Evolutionary conservation across 2,888 invertebrate species (phyloP), one percentile per base, ranked within the genome.

Genomic region (Apotomis turbidana): DNA sequence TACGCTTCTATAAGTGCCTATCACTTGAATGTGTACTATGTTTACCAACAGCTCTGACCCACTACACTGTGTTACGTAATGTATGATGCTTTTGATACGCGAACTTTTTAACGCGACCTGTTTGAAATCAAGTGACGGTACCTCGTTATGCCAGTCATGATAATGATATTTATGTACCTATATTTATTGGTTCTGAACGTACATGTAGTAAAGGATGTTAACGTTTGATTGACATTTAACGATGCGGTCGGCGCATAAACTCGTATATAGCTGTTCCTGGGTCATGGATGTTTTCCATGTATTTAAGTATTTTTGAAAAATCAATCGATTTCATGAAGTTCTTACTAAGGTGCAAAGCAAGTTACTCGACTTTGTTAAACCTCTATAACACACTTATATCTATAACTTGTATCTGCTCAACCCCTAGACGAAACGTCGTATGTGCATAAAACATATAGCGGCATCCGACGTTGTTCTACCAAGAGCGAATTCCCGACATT

Each of bases 31-130:
- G 6, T 41, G 6, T 41, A 36, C 6, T 61, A 13, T 66, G 66
- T 66, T 66, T 66, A 66, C 55, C 55, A 66, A 66, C 66, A 66
- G 10, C 44, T 10, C 64, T 66, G 66, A 66, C 66, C 66, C n/a
- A 44, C 6, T 61, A 12, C n/a, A 44, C 6, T 61, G 27, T 4
- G 27, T 66, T 66, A 46, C 55, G 46, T 57, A 66, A 66, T 41
- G 10, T 5, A 41, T 5, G 46, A 9, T 13, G 41, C 3, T 49
- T 46, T 55, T 44, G 55, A 57, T 57, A 44, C 55, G 0, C 46
- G 55, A 57, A 55, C 66, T 66, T 64, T 64, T 63, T 12, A 46
- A 57, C 66, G 4, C 6, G 46, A 66, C 66, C 55, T n/a, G 64
- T 54, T 57, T 36, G 36, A 2, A 27, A 46, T 66, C 46, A 66